Evolutionary conservation across 2,797 vertebrate genomes (phyloP).

Genomic region (Limosa lapponica): DNA sequence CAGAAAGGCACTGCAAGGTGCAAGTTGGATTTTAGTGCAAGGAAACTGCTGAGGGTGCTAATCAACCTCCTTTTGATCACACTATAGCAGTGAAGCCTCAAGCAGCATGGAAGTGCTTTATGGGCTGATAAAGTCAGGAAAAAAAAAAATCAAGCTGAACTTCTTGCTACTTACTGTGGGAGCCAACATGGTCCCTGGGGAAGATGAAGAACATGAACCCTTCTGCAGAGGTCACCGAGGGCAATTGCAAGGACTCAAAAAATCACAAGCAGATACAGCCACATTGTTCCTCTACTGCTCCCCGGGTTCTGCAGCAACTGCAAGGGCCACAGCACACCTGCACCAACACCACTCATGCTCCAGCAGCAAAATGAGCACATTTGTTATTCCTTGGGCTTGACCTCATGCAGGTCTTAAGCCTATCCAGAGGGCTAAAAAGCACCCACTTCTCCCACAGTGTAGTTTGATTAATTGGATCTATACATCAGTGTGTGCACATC

Average conservation of each 20-base stretch:
- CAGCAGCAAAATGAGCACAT: not conserved
- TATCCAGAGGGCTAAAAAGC: not conserved
- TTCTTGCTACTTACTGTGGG: not conserved
- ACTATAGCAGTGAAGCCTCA: not conserved
- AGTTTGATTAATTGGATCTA: not conserved
- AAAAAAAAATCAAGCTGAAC: not conserved
- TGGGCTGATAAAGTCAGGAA: not conserved
- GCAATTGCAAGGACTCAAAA: not conserved
- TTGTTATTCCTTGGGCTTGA: not conserved
- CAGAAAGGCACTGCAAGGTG: not conserved
- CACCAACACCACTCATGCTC: not conserved
- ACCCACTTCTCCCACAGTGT: not conserved
- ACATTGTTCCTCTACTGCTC: not conserved
- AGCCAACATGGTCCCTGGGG: not conserved
- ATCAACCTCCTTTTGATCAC: not conserved
- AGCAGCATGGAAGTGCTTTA: not conserved
- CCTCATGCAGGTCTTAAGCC: not conserved
- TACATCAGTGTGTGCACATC: accelerated
- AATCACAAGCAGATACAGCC: not conserved
- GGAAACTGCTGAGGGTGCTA: not conserved
- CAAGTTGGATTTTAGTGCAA: not conserved
- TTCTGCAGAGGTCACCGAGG: accelerated
- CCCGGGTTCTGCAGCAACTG: not conserved
- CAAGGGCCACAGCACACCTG: not conserved
- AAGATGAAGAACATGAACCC: not conserved